Conservation (phyloP, 2,797 vertebrate genomes). For the Myripristis jacobus region DNA sequence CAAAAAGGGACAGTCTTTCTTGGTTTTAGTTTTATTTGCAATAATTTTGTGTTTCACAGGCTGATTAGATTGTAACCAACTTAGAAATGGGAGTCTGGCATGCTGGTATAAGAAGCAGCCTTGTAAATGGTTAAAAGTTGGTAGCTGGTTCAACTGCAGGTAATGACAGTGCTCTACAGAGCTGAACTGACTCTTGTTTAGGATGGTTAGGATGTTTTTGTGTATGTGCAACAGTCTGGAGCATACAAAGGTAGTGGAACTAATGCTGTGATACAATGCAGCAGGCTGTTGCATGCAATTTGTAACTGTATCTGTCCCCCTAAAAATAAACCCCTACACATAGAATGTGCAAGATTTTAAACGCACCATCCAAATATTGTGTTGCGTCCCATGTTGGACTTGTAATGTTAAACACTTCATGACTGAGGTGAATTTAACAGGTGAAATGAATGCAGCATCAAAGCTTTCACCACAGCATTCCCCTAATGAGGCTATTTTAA, state of each 20-base stretch:
- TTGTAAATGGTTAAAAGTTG: background rate
- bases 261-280: background rate
- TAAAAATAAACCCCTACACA: background rate
- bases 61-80: no score
- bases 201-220: no score
- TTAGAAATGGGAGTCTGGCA: background rate
- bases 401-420: background rate
- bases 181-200: background rate
- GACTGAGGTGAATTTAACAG: background rate
- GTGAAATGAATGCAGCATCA: background rate
- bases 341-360: background rate
- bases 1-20: no score
- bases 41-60: no score
- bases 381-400: no score
- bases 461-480: background rate
- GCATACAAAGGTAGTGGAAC: background rate
- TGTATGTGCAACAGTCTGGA: no score
- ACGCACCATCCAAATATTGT: no score
- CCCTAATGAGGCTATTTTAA: background rate
- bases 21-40: no score
- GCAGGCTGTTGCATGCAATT: background rate
- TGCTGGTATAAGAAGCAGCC: background rate
- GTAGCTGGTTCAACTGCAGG: background rate
- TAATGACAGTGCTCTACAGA: background rate
- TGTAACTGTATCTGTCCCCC: background rate